Percentiles rank a stretch among this genome's conserved stretches.
These are phyloP conservation scores for Pseudoips prasinana DNA, from an alignment of 2,888 invertebrate genomes.

Conservation along the genomic window DNA sequence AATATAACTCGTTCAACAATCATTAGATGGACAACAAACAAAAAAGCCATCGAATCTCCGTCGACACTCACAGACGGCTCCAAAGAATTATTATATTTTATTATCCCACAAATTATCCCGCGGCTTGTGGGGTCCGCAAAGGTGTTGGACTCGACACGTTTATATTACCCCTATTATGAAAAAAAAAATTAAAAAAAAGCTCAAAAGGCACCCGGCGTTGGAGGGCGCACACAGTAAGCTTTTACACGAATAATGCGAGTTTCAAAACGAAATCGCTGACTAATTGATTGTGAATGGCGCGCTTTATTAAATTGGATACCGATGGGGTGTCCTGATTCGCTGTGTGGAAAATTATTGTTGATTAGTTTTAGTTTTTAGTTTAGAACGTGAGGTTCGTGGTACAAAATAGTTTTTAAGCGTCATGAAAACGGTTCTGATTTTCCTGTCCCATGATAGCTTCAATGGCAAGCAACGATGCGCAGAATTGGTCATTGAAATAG, in stretches of 20 bases:
- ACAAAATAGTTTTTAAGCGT: too few relatives aligned
- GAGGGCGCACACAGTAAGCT: slow-evolving; percentile 48
- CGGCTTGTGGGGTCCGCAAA: slow-evolving; percentile 75
- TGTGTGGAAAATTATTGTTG: slow-evolving; percentile 28
- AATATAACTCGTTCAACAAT: slow-evolving; percentile 34
- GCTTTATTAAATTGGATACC: slow-evolving; percentile 57
- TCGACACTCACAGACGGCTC: slow-evolving; percentile 43
- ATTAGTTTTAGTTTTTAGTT: slow-evolving; percentile 4
- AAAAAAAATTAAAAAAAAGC: slow-evolving; percentile 52
- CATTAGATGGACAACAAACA: slow-evolving; percentile 28
- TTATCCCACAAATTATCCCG: slow-evolving; percentile 71
- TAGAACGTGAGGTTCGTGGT: too few relatives aligned
- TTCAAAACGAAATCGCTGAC: slow-evolving; percentile 67
- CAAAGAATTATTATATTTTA: slow-evolving; percentile 69
- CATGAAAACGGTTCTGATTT: too few relatives aligned
- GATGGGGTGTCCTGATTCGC: slow-evolving; percentile 48
- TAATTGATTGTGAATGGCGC: slow-evolving; percentile 70
- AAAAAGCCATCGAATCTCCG: slow-evolving; percentile 38
- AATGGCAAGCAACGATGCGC: too few relatives aligned
- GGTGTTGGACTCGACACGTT: slow-evolving; percentile 77
- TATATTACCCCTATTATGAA: slow-evolving; percentile 73
- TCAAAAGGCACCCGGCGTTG: slow-evolving; percentile 60
- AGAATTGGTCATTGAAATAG: too few relatives aligned
- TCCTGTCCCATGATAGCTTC: too few relatives aligned
- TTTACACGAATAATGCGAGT: slow-evolving; percentile 62